These are phyloP conservation scores for Ictidomys tridecemlineatus DNA, from an alignment of 2,113 vertebrate species.

Conservation along the genomic window DNA sequence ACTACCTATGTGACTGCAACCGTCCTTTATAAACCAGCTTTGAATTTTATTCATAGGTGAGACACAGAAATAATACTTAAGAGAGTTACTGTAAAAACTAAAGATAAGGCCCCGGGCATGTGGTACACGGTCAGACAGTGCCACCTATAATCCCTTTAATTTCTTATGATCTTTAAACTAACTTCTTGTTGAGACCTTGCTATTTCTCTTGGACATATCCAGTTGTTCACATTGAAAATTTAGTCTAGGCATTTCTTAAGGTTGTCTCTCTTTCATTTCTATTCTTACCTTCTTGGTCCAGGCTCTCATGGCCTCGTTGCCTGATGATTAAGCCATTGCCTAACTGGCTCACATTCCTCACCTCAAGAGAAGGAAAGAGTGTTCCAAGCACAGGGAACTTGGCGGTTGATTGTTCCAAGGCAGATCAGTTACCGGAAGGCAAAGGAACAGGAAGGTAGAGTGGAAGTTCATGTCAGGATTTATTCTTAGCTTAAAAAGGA, in stretches of 20 bases:
- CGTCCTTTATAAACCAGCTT: background rate
- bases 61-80: conserved; percentile 20
- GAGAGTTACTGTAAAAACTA: conserved; percentile 40
- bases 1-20: background rate
- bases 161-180: background rate
- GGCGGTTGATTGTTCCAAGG: background rate
- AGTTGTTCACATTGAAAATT: background rate
- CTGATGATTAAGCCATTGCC: background rate
- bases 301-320: background rate
- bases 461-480: background rate
- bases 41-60: background rate
- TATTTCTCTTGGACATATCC: conserved; percentile 1
- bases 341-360: background rate
- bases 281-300: background rate
- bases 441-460: background rate
- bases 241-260: background rate
- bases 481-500: conserved; percentile 38
- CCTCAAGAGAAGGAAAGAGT: background rate
- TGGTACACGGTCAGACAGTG: background rate
- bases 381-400: background rate
- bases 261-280: background rate
- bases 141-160: background rate
- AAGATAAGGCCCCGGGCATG: background rate
- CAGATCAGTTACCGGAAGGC: background rate
- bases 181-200: conserved; percentile 1